These are phyloP conservation scores for Sceloporus undulatus DNA, from an alignment of 2,113 vertebrate genomes.

Conservation along the genomic window DNA sequence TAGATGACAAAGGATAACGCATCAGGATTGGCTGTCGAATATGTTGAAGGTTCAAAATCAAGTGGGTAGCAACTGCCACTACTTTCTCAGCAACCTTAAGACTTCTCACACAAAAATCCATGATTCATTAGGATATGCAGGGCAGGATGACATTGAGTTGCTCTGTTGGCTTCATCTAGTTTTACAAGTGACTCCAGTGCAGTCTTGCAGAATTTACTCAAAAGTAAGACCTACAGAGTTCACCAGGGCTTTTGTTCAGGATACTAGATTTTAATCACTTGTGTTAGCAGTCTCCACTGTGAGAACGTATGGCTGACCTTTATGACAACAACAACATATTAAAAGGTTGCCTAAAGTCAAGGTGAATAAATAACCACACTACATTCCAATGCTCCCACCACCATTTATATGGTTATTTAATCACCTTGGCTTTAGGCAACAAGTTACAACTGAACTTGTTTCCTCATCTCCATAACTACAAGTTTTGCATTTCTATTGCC, in stretches of 20 bases:
- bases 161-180: background rate
- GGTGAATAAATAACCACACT: no score
- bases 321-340: no score
- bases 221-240: background rate
- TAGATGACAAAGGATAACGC: conserved; percentile 1
- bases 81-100: background rate
- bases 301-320: no score
- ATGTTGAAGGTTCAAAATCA: background rate
- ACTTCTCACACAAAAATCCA: background rate
- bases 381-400: no score
- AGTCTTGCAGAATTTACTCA: background rate
- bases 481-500: no score
- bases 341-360: no score
- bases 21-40: conserved; percentile 2
- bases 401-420: no score
- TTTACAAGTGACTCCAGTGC: background rate
- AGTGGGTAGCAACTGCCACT: background rate
- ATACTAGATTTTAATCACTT: no score
- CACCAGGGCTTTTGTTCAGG: background rate
- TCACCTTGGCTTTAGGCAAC: no score
- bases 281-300: no score
- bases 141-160: background rate
- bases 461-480: no score
- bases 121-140: background rate
- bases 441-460: no score